Evolutionary conservation across 1,140 invertebrate species (phyloP), one percentile per base, ranked within the genome.

Genomic region (Epicauta chinensis): DNA sequence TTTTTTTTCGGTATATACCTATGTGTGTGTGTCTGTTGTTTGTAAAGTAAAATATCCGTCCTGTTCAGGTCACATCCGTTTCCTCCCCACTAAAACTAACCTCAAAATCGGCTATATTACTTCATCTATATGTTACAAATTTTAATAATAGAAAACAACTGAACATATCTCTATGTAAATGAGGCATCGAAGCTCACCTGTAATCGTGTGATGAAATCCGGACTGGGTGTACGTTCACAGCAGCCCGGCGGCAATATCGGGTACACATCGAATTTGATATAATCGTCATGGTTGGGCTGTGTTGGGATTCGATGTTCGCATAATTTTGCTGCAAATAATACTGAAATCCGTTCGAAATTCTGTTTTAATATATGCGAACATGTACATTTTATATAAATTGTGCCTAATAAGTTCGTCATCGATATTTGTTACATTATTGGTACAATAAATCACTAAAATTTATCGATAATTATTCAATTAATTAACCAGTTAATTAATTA

Each of bases 261-360:
- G 2, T 53, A 43, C 31, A 70, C 66, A 42, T 70, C 66, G 56
- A 56, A 68, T 7, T 57, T 40, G 15, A 61, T 53, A 13, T 58
- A 42, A 31, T 62, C 61, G 23, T n/a, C n/a, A 38, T 66, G 44
- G 36, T 56, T 47, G 35, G 44, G 32, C n/a, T 37, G 36, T 42
- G 58, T 43, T 14, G 51, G 36, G 35, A 32, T 14, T 46, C 45
- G 43, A 40, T 61, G 58, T 60, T 68, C 66, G 57, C 55, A 61
- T 31, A 70, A 59, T 43, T 59, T 55, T 3, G 68, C 68, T 47
- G 68, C 62, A 61, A 67, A 70, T 43, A 70, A 49, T 53, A 70
- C 68, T 16, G 56, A 57, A 49, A 70, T 66, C 36, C 66, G 58
- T 49, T 64, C 63, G 45, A 63, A 57, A 53, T 70, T 68, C 36